A percentile compares a stretch with the other conserved stretches of the same genome.
Conservation (phyloP, 2,888 invertebrate species). For the Drosophila yooni region DNA sequence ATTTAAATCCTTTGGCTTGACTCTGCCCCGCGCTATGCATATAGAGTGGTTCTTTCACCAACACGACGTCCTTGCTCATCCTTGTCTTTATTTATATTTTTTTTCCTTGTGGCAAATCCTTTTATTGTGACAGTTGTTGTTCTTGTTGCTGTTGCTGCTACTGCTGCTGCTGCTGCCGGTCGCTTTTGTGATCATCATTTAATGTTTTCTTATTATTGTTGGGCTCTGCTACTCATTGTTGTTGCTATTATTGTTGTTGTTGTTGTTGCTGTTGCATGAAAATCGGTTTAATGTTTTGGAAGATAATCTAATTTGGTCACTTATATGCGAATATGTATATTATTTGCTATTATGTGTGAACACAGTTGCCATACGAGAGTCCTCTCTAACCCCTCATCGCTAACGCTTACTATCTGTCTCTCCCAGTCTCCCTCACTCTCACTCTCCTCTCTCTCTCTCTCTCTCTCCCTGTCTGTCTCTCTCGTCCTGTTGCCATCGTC, state of each 20-base stretch:
- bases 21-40: conserved; percentile 29
- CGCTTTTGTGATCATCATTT: conserved; percentile 77
- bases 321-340: conserved; percentile 84
- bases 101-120: conserved; percentile 66
- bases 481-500: conserved; percentile 32
- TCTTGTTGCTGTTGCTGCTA: conserved; percentile 52
- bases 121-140: conserved; percentile 79
- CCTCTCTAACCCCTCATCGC: not conserved
- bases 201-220: conserved; percentile 74
- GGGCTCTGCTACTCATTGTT: conserved; percentile 17
- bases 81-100: conserved; percentile 2
- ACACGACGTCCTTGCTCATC: conserved; percentile 29
- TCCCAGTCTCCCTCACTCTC: not conserved
- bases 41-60: conserved; percentile 24
- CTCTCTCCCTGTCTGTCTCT: not conserved
- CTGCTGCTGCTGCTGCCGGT: conserved; percentile 52
- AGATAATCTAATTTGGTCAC: conserved; percentile 85
- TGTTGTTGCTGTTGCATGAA: conserved; percentile 50
- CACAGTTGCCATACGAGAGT: conserved; percentile 21
- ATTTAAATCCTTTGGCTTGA: conserved; percentile 59
- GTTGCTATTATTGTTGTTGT: conserved; percentile 14
- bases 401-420: not conserved
- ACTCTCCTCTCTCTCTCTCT: not conserved
- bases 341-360: conserved; percentile 77
- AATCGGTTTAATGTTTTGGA: conserved; percentile 84